Base-by-base conservation (phyloP, 2,113 vertebrate species). In the Anser cygnoides region DNA sequence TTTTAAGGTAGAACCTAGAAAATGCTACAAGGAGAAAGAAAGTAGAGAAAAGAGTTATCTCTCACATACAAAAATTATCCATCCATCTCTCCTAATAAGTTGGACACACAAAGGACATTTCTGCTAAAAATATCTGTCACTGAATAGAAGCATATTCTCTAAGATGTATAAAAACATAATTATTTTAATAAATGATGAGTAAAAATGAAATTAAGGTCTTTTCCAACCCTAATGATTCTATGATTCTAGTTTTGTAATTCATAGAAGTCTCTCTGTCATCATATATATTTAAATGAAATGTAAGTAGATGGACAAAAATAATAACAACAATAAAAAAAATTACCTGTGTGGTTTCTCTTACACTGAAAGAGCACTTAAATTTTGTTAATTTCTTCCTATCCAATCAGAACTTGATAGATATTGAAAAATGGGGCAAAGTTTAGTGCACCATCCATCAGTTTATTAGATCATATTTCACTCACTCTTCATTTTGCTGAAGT, bases 351-450 rank as follows among this genome's bases (percentile, higher is more conserved):
- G 6, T 76, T 94, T 81, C 57, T 88, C 41, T 70, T 93, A 28
- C 17, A n/a, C 20, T 94, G 57, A 19, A 76, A 58, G 21, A 41
- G 12, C 9, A 67, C 21, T 83, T 63, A 15, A 49, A 43, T 82
- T 26, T 65, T n/a, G 44, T 76, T 78, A 43, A 35, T 52, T 92
- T 89, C 11, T 81, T 94, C 57, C 35, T 79, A 82, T 61, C 75
- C 95, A 96, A 22, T 72, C 67, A 92, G 74, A 59, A 95, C 37
- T 92, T 96, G 94, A 90, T 92, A 68, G 79, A 91, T 97, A 95
- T 57, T 89, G 37, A 86, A 86, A 93, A 89, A 89, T 61, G 5
- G 89, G 58, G 16, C 41, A 88, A 91, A 77, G 91, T 78, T 80
- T 78, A 19, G 67, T 35, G 66, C 88, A 37, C 70, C 49, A 61